Base-by-base conservation (phyloP, 1,140 invertebrate species). In the Ceratina japonica region DNA sequence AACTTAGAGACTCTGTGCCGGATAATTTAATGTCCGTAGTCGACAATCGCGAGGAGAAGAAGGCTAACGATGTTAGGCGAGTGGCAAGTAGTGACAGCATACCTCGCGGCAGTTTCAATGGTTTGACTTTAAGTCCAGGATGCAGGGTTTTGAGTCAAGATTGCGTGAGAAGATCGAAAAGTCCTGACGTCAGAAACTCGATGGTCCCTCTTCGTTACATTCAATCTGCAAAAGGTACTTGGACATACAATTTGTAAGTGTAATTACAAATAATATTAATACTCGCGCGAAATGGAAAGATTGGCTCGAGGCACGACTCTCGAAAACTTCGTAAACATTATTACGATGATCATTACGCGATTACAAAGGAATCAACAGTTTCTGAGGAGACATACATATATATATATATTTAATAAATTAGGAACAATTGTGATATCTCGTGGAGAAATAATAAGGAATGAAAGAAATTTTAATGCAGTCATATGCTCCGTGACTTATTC, bases 231-330 rank as follows among this genome's bases (percentile, higher is more conserved):
- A 92, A 91, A 87, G 90, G 90, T 85, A 91, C 89, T 56, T 92
- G 90, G 91, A 91, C 90, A n/a, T 92, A 90, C 64, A 92, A 91
- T 79, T 89, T 92, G 49, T 91, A 87, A 90, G 15, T 81, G 78
- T 18, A 16, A 84, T 61, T 74, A 37, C 64, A 54, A 59, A 68
- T 59, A 68, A 66, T 0, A 44, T 44, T 31, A 75, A 80, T 76
- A 64, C 49, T 79, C 59, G 82, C 63, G 44, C 78, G 44, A 81
- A 80, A 72, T 65, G 76, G 54, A 61, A 75, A 63, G 49, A 59
- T 80, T 70, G 72, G 20, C 27, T 56, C 68, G 24, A 51, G 52
- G 75, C 54, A 66, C 22, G 1, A 22, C 59, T 78, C 63, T 78
- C 16, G 49, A 72, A 22, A 72, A 44, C 63, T 72, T 78, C 59